Evolutionary conservation across 2,888 invertebrate species (phyloP).

Genomic region (Horisme vitalbata): DNA sequence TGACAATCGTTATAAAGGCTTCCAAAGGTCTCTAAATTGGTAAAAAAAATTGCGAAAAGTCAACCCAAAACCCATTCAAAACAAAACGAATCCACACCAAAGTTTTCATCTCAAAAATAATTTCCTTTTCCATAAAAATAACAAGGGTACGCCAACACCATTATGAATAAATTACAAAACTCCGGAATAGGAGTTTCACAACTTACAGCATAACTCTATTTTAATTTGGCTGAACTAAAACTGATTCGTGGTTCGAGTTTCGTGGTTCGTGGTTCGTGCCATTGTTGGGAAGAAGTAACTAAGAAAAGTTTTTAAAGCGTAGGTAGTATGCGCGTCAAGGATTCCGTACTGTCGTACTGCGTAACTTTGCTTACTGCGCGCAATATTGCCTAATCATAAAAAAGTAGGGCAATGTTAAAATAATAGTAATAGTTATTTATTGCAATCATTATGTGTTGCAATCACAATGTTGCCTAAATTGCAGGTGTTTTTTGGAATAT

Average conservation of each 20-base stretch:
- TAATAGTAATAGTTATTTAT: too few species aligned
- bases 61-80: background rate
- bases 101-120: conserved; percentile 17
- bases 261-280: conserved; percentile 1
- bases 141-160: conserved; percentile 17
- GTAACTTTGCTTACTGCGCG: too few species aligned
- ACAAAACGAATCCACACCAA: conserved; percentile 5
- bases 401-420: too few species aligned
- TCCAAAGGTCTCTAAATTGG: too few species aligned
- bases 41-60: too few species aligned
- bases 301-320: background rate
- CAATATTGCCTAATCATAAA: too few species aligned
- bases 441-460: too few species aligned
- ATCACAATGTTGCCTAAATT: too few species aligned
- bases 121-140: conserved; percentile 20
- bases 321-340: too few species aligned
- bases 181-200: conserved; percentile 26
- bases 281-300: conserved; percentile 6
- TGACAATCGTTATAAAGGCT: too few species aligned
- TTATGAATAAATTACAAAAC: conserved; percentile 31
- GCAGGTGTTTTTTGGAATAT: too few species aligned
- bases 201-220: conserved; percentile 35
- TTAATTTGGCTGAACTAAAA: conserved; percentile 30
- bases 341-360: too few species aligned
- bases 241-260: conserved; percentile 12